These are phyloP conservation scores for Pachypsylla venusta DNA, from an alignment of 1,140 invertebrate genomes.

Conservation along the genomic window DNA sequence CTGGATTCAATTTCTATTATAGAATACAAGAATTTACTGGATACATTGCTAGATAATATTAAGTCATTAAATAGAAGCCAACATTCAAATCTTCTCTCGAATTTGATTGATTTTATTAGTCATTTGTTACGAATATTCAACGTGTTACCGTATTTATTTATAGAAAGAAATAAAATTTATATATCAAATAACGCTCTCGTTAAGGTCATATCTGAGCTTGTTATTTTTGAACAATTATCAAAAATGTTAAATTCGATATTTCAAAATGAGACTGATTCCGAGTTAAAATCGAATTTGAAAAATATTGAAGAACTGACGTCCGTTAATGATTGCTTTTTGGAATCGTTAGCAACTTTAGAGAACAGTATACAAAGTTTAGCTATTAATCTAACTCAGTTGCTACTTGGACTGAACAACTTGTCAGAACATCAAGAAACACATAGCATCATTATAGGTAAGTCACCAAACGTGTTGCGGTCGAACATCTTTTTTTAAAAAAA, in stretches of 20 bases:
- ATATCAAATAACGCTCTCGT: background rate
- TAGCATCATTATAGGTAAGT: background rate
- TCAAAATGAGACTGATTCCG: background rate
- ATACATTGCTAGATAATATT: background rate
- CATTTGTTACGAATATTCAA: constrained; percentile 4
- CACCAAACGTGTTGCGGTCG: no score
- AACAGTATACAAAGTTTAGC: background rate
- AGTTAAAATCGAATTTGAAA: background rate
- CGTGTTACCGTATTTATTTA: background rate
- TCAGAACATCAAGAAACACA: background rate
- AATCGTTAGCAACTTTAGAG: background rate
- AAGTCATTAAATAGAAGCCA: background rate
- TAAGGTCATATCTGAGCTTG: background rate
- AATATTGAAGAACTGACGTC: background rate
- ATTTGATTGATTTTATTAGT: background rate
- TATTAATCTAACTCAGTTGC: background rate
- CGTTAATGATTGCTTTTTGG: constrained; percentile 2
- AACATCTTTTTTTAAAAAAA: no score
- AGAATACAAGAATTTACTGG: background rate
- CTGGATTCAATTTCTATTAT: background rate
- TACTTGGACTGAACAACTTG: background rate
- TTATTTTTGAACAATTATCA: background rate
- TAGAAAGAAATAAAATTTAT: background rate
- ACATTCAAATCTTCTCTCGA: background rate
- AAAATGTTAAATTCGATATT: constrained; percentile 4